Evolutionary conservation across 2,888 invertebrate genomes (phyloP).

Genomic region (Mantis religiosa): DNA sequence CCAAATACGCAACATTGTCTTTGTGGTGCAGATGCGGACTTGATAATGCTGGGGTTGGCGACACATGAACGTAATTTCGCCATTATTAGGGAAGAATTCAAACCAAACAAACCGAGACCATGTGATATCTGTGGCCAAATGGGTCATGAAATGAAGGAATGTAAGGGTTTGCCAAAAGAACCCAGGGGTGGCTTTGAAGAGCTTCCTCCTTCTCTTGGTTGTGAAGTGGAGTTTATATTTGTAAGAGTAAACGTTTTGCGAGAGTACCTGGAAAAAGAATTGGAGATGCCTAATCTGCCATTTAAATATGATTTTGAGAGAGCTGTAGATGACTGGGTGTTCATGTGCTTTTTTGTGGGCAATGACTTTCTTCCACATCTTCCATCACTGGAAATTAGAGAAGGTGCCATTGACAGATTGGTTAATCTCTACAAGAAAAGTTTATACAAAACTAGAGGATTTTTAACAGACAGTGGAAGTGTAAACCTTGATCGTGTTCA

Average conservation of each 20-base stretch:
- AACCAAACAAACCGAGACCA: constrained; percentile 91
- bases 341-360: constrained; percentile 99
- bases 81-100: constrained; percentile 97
- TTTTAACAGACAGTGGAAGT: no score
- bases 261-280: constrained; percentile 87
- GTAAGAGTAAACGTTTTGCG: constrained; percentile 88
- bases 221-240: constrained; percentile 85
- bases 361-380: constrained; percentile 98
- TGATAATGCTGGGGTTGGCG: constrained; percentile 96
- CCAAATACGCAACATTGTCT: constrained; percentile 97
- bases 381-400: constrained; percentile 94
- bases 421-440: constrained; percentile 90
- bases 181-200: constrained; percentile 54
- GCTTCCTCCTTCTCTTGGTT: constrained; percentile 57
- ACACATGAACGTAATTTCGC: constrained; percentile 99
- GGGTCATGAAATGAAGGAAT: constrained; percentile 93
- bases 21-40: constrained; percentile 97
- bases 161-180: constrained; percentile 66
- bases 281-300: constrained; percentile 87
- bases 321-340: constrained; percentile 95
- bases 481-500: no score
- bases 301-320: constrained; percentile 94
- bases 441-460: constrained; percentile 79
- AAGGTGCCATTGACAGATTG: constrained; percentile 92
- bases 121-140: constrained; percentile 92